Conservation (phyloP, 2,888 invertebrate genomes). For the Fissipunctia ypsillon region DNA sequence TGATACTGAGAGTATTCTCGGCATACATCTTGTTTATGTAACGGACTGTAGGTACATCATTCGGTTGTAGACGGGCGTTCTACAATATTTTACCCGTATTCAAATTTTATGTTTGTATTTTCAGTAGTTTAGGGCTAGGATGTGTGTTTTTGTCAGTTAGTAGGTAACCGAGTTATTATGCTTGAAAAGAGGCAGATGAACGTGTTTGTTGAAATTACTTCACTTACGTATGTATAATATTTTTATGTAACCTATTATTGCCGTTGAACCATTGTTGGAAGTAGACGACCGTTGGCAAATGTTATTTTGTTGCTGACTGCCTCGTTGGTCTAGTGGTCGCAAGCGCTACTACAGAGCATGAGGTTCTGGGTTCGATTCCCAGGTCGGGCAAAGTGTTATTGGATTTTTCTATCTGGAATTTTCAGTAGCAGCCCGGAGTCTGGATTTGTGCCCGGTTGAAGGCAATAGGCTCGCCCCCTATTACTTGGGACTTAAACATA, state of each 20-base stretch:
- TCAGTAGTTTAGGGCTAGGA: background rate
- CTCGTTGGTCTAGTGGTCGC: too few species aligned
- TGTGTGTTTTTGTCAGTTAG: background rate
- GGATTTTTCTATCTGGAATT: too few species aligned
- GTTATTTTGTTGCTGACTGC: background rate
- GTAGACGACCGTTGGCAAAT: background rate
- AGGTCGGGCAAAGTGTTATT: too few species aligned
- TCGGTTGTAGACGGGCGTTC: constrained; percentile 29
- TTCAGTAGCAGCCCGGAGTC: too few species aligned
- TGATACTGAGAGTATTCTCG: constrained; percentile 42
- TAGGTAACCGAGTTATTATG: background rate
- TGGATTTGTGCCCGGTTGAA: too few species aligned
- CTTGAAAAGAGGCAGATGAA: background rate
- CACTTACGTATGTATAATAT: too few species aligned
- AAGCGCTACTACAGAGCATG: too few species aligned
- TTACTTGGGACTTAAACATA: too few species aligned
- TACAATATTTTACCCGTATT: background rate
- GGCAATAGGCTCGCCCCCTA: too few species aligned
- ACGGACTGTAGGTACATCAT: constrained; percentile 51
- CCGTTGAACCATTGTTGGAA: background rate
- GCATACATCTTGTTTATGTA: constrained; percentile 46
- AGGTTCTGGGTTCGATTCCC: too few species aligned
- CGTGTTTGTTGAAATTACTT: background rate
- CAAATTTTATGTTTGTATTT: background rate
- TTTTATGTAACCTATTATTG: background rate